Percentiles rank a stretch among this genome's conserved stretches.
These are phyloP conservation scores for Eremobia ochroleuca DNA, from an alignment of 2,888 invertebrate species.

Conservation along the genomic window DNA sequence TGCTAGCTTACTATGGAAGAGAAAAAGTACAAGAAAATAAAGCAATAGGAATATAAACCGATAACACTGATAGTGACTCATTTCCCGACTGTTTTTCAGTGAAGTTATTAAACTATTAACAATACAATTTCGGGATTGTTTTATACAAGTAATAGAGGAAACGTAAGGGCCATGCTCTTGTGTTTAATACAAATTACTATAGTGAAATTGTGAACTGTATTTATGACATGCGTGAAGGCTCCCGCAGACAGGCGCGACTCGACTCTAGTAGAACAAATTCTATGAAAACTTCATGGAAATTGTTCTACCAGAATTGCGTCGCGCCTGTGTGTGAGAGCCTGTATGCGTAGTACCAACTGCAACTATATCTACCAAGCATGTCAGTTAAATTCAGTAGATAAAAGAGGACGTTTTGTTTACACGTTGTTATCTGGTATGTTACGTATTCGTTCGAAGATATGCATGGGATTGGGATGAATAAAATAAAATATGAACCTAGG, in stretches of 20 bases:
- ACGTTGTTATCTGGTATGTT: not conserved
- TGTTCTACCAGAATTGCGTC: not conserved
- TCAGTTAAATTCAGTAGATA: not conserved
- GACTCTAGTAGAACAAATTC: not conserved
- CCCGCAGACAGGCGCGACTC: not conserved
- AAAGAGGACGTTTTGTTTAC: not conserved
- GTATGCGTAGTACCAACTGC: not conserved
- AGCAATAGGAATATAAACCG: constrained; percentile 27
- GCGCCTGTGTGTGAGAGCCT: not conserved
- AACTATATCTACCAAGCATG: not conserved
- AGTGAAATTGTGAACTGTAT: not conserved
- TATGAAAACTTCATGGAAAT: not conserved
- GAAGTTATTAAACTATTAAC: constrained; percentile 31
- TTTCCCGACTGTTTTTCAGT: constrained; percentile 40
- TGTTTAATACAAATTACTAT: constrained; percentile 4
- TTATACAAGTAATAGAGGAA: not conserved
- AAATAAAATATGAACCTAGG: not conserved
- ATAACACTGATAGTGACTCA: constrained; percentile 45
- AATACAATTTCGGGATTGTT: constrained; percentile 25
- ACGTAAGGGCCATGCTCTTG: constrained; percentile 8
- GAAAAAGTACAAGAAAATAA: constrained; percentile 22
- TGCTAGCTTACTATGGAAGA: not conserved
- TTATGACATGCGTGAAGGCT: not conserved
- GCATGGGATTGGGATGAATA: not conserved
- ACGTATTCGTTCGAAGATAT: not conserved